Percentiles rank a stretch among this genome's conserved stretches.
Evolutionary conservation across 2,888 invertebrate species (phyloP).

Genomic region (Xiphydria camelus): DNA sequence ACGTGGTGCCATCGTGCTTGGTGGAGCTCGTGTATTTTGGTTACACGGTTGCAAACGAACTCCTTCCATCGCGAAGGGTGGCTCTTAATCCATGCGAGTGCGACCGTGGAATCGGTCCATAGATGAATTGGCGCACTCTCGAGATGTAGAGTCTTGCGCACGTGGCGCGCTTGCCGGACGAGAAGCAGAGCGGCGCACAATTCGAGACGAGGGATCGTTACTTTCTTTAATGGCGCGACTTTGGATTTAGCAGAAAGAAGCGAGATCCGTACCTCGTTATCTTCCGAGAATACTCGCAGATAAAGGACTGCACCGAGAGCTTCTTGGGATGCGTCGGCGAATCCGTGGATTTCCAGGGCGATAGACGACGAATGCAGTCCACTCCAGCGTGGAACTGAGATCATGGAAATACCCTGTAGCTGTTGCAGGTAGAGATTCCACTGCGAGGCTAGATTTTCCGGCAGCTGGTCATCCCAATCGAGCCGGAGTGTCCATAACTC

Average conservation of each 20-base stretch:
- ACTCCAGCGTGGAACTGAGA: conserved; percentile 1
- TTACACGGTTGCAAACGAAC: conserved; percentile 29
- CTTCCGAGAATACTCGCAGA: not conserved
- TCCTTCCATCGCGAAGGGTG: conserved; percentile 27
- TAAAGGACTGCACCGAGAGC: not conserved
- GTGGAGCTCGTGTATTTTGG: conserved; percentile 25
- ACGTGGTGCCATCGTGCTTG: conserved; percentile 27
- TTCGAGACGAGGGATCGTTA: conserved; percentile 16
- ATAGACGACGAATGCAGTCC: not conserved
- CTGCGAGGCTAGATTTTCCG: not conserved
- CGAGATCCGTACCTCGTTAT: not conserved
- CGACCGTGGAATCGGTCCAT: conserved; percentile 28
- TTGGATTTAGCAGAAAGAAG: conserved; percentile 10
- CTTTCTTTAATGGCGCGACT: conserved; percentile 13
- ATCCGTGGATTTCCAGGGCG: conserved; percentile 2
- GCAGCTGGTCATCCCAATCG: not conserved
- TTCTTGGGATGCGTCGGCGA: too few relatives aligned
- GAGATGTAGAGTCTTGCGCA: not conserved
- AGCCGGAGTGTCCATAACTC: not conserved
- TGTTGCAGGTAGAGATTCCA: not conserved
- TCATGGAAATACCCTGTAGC: not conserved
- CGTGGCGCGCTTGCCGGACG: not conserved
- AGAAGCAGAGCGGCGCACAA: too few relatives aligned
- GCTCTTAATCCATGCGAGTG: conserved; percentile 19
- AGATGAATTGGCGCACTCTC: not conserved